Percentiles rank a stretch among this genome's conserved stretches.
Conservation (phyloP, 2,113 vertebrate genomes). For the Cryptomyrus ogoouensis region DNA sequence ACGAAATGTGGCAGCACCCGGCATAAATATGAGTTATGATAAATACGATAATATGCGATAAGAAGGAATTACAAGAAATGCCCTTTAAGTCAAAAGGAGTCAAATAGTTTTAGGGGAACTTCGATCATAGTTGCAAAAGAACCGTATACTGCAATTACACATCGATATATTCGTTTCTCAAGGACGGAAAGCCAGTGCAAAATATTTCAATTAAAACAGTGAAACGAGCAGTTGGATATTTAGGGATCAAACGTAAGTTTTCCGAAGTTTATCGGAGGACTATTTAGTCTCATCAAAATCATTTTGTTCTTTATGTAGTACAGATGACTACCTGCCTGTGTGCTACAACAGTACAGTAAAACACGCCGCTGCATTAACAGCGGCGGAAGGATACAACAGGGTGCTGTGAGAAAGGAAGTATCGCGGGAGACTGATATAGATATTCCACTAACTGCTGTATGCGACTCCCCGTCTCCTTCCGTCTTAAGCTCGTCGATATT, state of each 20-base stretch:
- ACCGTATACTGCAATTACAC: neutral
- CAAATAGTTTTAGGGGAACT: neutral
- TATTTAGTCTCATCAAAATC: neutral
- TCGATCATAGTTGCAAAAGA: neutral
- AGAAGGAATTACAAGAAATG: neutral
- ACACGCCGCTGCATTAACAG: neutral
- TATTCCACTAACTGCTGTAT: neutral
- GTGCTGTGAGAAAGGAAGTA: slow-evolving; percentile 19
- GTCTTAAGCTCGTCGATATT: neutral
- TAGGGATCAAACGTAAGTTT: neutral
- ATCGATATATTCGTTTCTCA: neutral
- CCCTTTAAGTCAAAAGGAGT: neutral
- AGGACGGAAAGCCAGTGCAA: neutral
- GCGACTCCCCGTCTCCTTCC: neutral
- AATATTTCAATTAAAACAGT: neutral
- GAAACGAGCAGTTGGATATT: neutral
- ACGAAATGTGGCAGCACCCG: neutral
- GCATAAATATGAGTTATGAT: neutral
- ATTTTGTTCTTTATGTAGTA: neutral
- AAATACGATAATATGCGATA: neutral
- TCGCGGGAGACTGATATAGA: neutral
- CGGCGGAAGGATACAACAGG: slow-evolving; percentile 16
- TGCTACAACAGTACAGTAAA: neutral
- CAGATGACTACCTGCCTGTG: neutral
- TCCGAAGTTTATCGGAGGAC: neutral